phyloP scores from a whole-genome alignment of 2,888 invertebrate species.

The Alentia gelatinosa region DNA sequence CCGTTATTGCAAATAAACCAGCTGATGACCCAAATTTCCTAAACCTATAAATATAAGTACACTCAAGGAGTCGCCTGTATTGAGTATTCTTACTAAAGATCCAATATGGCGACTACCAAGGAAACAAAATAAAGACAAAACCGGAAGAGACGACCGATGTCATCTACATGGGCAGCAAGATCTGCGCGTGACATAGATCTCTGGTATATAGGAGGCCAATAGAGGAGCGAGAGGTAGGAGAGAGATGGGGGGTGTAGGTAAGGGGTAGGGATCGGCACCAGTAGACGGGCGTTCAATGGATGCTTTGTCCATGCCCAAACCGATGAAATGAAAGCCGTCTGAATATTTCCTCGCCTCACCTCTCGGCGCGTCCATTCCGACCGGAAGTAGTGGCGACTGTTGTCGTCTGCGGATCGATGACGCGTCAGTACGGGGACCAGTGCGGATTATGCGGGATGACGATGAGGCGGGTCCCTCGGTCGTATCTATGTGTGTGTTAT shows the following conservation, averaged over 20 bases:
- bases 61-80: too few species aligned
- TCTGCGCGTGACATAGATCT: not conserved
- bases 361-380: not conserved
- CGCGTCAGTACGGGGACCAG: not conserved
- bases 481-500: too few species aligned
- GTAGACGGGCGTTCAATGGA: not conserved
- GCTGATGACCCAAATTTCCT: too few species aligned
- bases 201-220: too few species aligned
- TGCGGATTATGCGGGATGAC: not conserved
- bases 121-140: not conserved
- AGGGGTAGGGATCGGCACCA: not conserved
- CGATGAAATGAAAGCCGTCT: conserved; percentile 9
- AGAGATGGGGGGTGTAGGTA: not conserved
- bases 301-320: conserved; percentile 25
- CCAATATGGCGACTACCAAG: too few species aligned
- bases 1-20: too few species aligned
- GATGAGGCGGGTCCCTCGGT: not conserved
- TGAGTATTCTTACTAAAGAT: too few species aligned
- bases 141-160: not conserved
- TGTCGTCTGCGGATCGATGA: not conserved
- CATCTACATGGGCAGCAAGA: not conserved
- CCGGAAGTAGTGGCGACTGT: not conserved
- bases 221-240: not conserved
- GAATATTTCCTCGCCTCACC: not conserved
- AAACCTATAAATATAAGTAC: too few species aligned